Conservation (phyloP, 1,140 invertebrate genomes). For the Eufriesea mexicana region DNA sequence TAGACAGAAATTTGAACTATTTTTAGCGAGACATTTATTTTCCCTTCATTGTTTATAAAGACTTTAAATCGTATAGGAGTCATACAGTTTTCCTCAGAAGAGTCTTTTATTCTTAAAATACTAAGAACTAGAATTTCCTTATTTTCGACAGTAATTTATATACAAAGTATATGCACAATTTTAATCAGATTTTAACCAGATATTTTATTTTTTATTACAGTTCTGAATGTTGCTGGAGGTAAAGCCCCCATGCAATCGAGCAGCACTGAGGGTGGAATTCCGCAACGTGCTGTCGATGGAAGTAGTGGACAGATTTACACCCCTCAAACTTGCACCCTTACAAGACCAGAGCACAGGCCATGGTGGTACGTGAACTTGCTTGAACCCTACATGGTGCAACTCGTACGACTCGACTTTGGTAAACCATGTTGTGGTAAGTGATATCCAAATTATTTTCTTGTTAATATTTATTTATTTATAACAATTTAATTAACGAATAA, state of each 20-base stretch:
- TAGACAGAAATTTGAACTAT: no score
- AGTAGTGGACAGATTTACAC: slow-evolving; percentile 92
- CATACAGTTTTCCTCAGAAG: no score
- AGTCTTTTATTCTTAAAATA: no score
- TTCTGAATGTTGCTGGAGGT: slow-evolving; percentile 96
- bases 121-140: no score
- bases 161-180: no score
- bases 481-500: no score
- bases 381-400: slow-evolving; percentile 97
- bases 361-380: slow-evolving; percentile 98
- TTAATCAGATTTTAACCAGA: no score
- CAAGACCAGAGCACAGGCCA: slow-evolving; percentile 90
- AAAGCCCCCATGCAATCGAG: slow-evolving; percentile 97
- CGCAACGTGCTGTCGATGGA: slow-evolving; percentile 95
- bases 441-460: background rate
- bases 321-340: slow-evolving; percentile 93
- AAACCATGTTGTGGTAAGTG: slow-evolving; percentile 94
- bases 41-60: no score
- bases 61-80: no score
- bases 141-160: no score
- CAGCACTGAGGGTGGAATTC: slow-evolving; percentile 91
- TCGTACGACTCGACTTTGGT: slow-evolving; percentile 95
- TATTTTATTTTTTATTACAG: slow-evolving; percentile 82
- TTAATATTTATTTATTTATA: background rate
- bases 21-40: no score